Evolutionary conservation across 2,113 vertebrate species (phyloP), one percentile per base, ranked within the genome.

Genomic region (Rutilus rutilus): DNA sequence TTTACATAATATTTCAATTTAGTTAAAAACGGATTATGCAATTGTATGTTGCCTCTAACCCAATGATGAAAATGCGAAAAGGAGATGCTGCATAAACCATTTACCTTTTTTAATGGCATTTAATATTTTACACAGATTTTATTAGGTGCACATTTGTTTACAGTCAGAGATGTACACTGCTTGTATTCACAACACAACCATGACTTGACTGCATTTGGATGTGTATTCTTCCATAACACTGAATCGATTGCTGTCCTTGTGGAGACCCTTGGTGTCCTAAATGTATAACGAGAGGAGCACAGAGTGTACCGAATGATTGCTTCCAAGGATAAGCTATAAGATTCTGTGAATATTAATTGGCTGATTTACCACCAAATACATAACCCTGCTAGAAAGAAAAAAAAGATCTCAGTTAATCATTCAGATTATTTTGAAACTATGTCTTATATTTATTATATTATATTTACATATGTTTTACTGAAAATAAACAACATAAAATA

Each of bases 191-290:
- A 78, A 59, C 21, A 60, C 77, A 42, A 5, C 67, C 50, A 54
- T 27, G 25, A n/a, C 77, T 36, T 39, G 30, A 62, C 33, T 5
- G 78, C 23, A 52, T n/a, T 69, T 78, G 45, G 30, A 50, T 76
- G 42, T n/a, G 27, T 57, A 1, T 33, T 11, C 39, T n/a, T 60
- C 74, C 59, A 23, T 84, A 47, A n/a, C 23, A 52, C 17, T 77
- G 27, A 25, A 76, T 76, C n/a, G 77, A 71, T 64, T 57, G 59
- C 21, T 47, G 59, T 85, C 65, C 30, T 87, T 65, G 67, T 64
- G 36, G 65, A 76, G 78, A 85, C 60, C 52, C 71, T 80, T 42
- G 27, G 67, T 81, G 82, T 85, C 76, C 76, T 84, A 74, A 65
- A 79, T 27, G 39, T 36, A 57, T 8, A 86, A n/a, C 69, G 52